Evolutionary conservation across 2,797 vertebrate genomes (phyloP).

Genomic region (Philypnodon macrostomus): DNA sequence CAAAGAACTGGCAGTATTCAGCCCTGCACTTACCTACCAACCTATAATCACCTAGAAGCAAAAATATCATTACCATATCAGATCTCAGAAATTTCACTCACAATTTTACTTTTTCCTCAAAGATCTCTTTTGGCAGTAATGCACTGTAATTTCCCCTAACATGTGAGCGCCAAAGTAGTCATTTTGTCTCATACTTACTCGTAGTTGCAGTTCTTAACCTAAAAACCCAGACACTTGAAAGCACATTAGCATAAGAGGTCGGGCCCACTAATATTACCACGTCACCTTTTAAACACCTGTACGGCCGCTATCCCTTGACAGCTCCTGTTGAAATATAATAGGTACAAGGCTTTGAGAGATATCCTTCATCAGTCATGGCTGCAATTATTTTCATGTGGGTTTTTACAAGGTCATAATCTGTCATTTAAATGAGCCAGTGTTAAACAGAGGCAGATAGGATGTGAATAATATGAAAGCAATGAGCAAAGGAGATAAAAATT

Average conservation of each 20-base stretch:
- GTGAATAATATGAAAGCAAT: constrained; percentile 4
- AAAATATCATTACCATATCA: background rate
- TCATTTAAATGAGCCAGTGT: constrained; percentile 31
- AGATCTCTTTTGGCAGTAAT: background rate
- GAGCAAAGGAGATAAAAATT: background rate
- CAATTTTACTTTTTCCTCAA: background rate
- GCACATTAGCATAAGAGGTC: constrained; percentile 4
- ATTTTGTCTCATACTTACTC: constrained; percentile 3
- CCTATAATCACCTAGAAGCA: background rate
- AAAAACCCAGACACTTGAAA: background rate
- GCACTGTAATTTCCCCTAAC: constrained; percentile 1
- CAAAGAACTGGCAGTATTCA: constrained; percentile 10
- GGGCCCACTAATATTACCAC: constrained; percentile 9
- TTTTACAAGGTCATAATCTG: constrained; percentile 35
- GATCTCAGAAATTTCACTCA: background rate
- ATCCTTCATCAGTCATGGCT: constrained; percentile 16
- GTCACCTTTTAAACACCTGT: constrained; percentile 9
- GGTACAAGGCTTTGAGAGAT: constrained; percentile 17
- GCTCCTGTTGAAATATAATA: constrained; percentile 18
- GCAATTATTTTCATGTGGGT: constrained; percentile 25
- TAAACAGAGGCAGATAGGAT: constrained; percentile 6
- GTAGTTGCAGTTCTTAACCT: background rate
- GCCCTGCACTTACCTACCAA: background rate
- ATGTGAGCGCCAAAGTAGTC: background rate
- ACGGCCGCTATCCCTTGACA: constrained; percentile 10